Percentiles rank a stretch among this genome's conserved stretches.
Evolutionary conservation across 1,140 invertebrate genomes (phyloP).

Genomic region (Gryllus bimaculatus): DNA sequence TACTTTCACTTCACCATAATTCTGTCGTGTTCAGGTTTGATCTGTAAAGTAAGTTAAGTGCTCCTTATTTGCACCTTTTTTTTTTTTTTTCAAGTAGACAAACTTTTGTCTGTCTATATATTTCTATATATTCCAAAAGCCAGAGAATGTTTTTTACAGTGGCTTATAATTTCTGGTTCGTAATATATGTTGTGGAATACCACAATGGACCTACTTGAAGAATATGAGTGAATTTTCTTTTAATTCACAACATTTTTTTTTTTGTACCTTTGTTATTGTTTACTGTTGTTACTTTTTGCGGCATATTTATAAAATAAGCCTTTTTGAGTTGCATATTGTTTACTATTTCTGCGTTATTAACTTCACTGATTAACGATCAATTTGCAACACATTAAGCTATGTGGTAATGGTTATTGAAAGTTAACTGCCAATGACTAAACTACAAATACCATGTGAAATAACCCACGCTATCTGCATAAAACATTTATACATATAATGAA

Average conservation of each 20-base stretch:
- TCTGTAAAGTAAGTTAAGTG: no score
- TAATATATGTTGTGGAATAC: no score
- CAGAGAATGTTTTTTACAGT: no score
- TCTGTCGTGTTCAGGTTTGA: no score
- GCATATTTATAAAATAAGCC: background rate
- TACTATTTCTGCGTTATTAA: background rate
- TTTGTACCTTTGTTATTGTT: background rate
- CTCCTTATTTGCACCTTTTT: no score
- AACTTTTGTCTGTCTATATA: no score
- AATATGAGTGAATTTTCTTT: no score
- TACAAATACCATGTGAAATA: constrained; percentile 9
- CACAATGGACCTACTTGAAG: no score
- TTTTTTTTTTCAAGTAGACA: no score
- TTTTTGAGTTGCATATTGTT: background rate
- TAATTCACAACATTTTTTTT: background rate
- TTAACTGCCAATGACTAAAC: background rate
- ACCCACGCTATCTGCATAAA: background rate
- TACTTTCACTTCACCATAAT: background rate
- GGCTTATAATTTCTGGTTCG: no score
- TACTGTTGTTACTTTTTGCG: background rate
- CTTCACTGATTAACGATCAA: background rate
- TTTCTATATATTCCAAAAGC: no score
- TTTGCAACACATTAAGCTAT: background rate
- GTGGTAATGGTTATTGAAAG: background rate
- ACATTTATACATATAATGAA: background rate